Evolutionary conservation across 2,113 vertebrate genomes (phyloP).

Genomic region (Embiotoca jacksoni): DNA sequence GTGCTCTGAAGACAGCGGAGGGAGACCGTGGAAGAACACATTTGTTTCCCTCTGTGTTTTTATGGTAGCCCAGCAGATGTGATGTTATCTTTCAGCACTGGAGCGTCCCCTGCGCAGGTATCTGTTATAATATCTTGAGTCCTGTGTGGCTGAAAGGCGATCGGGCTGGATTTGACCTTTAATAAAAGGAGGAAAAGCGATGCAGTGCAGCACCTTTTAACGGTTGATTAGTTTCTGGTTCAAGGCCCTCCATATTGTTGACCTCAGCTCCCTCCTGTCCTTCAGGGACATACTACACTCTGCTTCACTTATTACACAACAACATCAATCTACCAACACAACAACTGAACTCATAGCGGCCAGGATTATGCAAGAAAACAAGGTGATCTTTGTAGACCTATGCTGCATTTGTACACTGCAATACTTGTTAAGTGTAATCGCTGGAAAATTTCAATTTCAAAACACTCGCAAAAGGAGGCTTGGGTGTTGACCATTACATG

Average conservation of each 20-base stretch:
- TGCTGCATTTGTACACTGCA: constrained; percentile 19
- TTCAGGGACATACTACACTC: constrained; percentile 34
- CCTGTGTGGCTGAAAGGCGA: constrained; percentile 6
- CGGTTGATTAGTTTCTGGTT: constrained; percentile 30
- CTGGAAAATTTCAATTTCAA: constrained; percentile 22
- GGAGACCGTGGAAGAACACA: constrained; percentile 21
- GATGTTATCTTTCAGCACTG: neutral
- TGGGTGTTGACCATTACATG: constrained; percentile 40
- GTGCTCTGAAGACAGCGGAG: constrained; percentile 19
- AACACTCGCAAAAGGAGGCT: constrained; percentile 8
- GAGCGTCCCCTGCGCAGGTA: constrained; percentile 17
- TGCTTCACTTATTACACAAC: constrained; percentile 60
- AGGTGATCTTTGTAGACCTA: constrained; percentile 56
- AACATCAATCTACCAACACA: constrained; percentile 19
- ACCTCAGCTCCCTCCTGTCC: constrained; percentile 39
- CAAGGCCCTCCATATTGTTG: constrained; percentile 17
- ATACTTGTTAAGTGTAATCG: constrained; percentile 33
- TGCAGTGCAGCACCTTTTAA: constrained; percentile 22
- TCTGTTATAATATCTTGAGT: neutral
- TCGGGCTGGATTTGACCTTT: constrained; percentile 15
- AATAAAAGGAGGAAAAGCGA: constrained; percentile 18
- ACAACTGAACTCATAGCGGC: constrained; percentile 8
- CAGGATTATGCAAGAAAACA: constrained; percentile 59
- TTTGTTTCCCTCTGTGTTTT: constrained; percentile 22
- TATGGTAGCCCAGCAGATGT: constrained; percentile 11